A percentile compares a stretch with the other conserved stretches of the same genome.
Evolutionary conservation across 2,113 vertebrate genomes (phyloP).

Genomic region (Upupa epops): DNA sequence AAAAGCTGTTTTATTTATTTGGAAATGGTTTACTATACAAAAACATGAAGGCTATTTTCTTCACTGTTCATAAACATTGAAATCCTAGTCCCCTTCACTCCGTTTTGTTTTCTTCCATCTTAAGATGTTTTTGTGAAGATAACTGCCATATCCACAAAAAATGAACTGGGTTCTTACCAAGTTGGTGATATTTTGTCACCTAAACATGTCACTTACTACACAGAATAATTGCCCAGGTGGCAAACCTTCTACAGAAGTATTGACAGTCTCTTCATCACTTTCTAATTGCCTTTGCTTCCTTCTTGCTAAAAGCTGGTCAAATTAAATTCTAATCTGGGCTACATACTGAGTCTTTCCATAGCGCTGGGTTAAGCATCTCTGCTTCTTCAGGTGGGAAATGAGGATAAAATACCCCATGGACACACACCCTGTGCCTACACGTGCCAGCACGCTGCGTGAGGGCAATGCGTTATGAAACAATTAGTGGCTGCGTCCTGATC

Average conservation of each 20-base stretch:
- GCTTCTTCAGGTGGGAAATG: neutral
- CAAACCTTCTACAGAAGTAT: neutral
- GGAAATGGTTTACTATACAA: neutral
- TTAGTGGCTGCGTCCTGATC: neutral
- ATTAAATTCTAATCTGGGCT: neutral
- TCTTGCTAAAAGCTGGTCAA: neutral
- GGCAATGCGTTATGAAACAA: neutral
- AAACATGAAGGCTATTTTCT: neutral
- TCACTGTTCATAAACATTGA: neutral
- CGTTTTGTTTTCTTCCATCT: neutral
- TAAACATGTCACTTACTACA: neutral
- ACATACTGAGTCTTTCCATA: fast-evolving
- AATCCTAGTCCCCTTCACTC: neutral
- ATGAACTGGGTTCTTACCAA: neutral
- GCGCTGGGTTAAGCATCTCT: neutral
- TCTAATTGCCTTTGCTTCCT: neutral
- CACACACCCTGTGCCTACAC: fast-evolving
- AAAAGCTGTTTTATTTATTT: neutral
- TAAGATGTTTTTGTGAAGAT: neutral
- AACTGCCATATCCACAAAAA: neutral
- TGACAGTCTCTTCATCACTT: neutral
- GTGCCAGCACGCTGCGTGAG: neutral
- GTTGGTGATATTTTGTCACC: neutral
- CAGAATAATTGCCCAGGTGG: neutral
- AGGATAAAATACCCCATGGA: fast-evolving